Percentiles rank a stretch among this genome's conserved stretches.
These are phyloP conservation scores for Heterocephalus glaber DNA, from an alignment of 2,113 vertebrate species.

Conservation along the genomic window DNA sequence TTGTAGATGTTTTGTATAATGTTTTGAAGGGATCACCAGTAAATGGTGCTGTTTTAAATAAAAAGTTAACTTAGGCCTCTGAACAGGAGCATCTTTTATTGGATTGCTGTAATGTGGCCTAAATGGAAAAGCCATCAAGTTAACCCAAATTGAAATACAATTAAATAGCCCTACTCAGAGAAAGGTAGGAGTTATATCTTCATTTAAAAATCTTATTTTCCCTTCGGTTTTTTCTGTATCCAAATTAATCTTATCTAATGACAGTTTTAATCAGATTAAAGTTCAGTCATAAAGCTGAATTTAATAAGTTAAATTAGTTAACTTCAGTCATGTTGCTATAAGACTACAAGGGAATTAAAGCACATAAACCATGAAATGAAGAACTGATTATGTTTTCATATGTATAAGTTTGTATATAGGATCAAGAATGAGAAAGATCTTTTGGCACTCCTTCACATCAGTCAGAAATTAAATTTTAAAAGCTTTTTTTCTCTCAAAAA, in stretches of 20 bases:
- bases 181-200: conserved; percentile 7
- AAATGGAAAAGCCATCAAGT: conserved; percentile 1
- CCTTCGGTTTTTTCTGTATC: background rate
- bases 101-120: background rate
- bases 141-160: background rate
- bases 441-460: background rate
- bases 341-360: background rate
- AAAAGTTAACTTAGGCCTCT: background rate
- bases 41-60: conserved; percentile 9
- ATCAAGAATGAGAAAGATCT: background rate
- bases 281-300: background rate
- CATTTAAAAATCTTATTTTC: conserved; percentile 3
- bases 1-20: background rate
- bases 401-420: background rate
- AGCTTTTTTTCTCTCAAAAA: background rate
- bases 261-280: background rate
- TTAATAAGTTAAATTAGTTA: background rate
- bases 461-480: conserved; percentile 13
- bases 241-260: conserved; percentile 18
- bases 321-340: background rate
- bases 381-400: background rate
- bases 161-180: background rate
- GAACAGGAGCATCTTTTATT: background rate
- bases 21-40: background rate
- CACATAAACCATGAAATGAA: background rate